phyloP scores from a whole-genome alignment of 2,797 vertebrate genomes.

The Pristis pectinata region DNA sequence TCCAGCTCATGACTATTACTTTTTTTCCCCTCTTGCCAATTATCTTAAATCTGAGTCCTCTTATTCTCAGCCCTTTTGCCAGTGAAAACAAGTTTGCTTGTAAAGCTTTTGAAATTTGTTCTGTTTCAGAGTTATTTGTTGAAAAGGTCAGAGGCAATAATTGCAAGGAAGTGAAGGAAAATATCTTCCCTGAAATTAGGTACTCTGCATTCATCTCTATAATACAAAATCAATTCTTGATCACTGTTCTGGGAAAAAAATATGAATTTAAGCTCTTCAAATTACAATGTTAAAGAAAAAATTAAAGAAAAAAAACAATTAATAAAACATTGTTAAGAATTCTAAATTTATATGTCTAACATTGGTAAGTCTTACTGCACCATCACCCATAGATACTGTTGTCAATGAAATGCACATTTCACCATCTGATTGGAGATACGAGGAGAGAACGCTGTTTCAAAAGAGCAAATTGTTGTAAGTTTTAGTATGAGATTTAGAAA shows the following conservation, averaged over 20 bases:
- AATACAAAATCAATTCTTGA: not conserved
- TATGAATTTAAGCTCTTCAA: not conserved
- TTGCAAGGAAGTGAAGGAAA: not conserved
- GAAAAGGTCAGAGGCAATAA: not conserved
- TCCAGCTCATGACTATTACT: too few species aligned
- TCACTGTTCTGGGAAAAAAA: not conserved
- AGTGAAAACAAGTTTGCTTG: too few species aligned
- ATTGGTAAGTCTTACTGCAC: not conserved
- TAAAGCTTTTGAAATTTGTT: not conserved
- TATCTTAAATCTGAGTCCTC: too few species aligned
- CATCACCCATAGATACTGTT: not conserved
- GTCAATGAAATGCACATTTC: not conserved
- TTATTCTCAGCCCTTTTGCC: too few species aligned
- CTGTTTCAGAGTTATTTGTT: not conserved
- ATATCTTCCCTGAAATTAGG: not conserved
- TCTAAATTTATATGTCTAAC: not conserved
- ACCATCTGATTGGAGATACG: not conserved
- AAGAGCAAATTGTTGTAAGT: not conserved
- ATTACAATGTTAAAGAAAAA: not conserved
- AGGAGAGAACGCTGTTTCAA: not conserved
- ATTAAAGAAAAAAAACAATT: not conserved
- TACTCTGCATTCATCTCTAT: not conserved
- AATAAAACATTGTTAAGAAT: not conserved
- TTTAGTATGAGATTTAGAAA: not conserved
- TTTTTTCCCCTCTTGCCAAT: too few species aligned